Evolutionary conservation across 2,113 vertebrate species (phyloP).

Genomic region (Ovis canadensis): DNA sequence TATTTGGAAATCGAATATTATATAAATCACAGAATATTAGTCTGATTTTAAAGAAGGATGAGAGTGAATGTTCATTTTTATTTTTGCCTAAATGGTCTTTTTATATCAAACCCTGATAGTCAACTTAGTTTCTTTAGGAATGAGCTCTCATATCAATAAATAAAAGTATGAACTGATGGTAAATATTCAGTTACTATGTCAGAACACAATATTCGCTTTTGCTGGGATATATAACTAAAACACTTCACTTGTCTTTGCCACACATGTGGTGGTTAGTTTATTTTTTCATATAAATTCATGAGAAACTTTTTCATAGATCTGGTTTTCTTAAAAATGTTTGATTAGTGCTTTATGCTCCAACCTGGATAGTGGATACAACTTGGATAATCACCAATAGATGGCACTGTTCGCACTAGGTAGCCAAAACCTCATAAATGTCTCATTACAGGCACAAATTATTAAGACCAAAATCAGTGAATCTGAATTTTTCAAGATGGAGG

Average conservation of each 20-base stretch:
- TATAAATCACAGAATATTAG: not conserved
- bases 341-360: not conserved
- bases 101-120: not conserved
- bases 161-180: not conserved
- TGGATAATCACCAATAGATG: conserved; percentile 70
- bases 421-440: conserved; percentile 1
- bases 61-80: not conserved
- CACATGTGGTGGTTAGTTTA: not conserved
- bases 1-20: not conserved
- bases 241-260: not conserved
- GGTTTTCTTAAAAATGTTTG: not conserved
- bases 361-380: conserved; percentile 12
- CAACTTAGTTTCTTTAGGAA: not conserved
- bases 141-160: not conserved
- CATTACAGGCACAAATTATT: conserved; percentile 24
- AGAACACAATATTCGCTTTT: not conserved
- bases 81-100: not conserved
- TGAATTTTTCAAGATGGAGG: not conserved
- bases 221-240: not conserved
- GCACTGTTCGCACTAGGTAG: conserved; percentile 64
- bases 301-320: not conserved
- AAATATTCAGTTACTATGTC: not conserved
- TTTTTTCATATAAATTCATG: not conserved
- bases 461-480: not conserved
- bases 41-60: not conserved